Evolutionary conservation across 53 echinoderm and acorn worm species (phyloP).

Genomic region (Apostichopus leukothele): DNA sequence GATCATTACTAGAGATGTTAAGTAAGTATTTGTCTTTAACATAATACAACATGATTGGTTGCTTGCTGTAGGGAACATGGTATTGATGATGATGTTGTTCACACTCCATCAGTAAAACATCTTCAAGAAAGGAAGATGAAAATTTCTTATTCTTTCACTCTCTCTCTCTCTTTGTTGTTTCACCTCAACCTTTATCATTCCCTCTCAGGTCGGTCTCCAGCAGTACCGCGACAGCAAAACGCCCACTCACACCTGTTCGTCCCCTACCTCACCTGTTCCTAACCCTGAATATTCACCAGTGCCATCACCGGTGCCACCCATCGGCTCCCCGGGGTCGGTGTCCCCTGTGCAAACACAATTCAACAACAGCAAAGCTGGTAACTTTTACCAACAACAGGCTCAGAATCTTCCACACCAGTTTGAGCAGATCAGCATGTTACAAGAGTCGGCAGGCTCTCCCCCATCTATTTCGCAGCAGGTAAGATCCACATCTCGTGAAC

Average conservation of each 20-base stretch:
- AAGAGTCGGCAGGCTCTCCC: slow-evolving; percentile 45
- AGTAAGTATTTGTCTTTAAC: too few species aligned
- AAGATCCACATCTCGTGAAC: background rate
- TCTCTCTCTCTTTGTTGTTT: background rate
- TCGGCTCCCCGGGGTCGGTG: slow-evolving; percentile 66
- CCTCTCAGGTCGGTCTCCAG: slow-evolving; percentile 56
- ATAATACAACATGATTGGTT: too few species aligned
- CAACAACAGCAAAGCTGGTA: slow-evolving; percentile 56
- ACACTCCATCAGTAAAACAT: too few species aligned
- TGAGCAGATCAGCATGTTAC: slow-evolving; percentile 94
- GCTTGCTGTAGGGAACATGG: too few species aligned
- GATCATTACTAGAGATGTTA: too few species aligned
- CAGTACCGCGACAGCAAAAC: slow-evolving; percentile 77
- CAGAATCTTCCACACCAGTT: slow-evolving; percentile 91
- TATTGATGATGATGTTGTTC: too few species aligned
- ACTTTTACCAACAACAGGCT: slow-evolving; percentile 74
- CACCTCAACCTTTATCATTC: background rate
- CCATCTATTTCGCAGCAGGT: slow-evolving; percentile 7
- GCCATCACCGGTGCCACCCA: slow-evolving; percentile 70
- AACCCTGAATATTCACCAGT: slow-evolving; percentile 93
- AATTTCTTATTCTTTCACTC: background rate
- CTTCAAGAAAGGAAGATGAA: background rate
- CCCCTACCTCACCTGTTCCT: slow-evolving; percentile 93
- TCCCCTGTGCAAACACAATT: slow-evolving; percentile 42
- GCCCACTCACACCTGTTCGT: slow-evolving; percentile 83